These are phyloP conservation scores for Lepus timidus DNA, from an alignment of 2,113 vertebrate species.

Conservation along the genomic window DNA sequence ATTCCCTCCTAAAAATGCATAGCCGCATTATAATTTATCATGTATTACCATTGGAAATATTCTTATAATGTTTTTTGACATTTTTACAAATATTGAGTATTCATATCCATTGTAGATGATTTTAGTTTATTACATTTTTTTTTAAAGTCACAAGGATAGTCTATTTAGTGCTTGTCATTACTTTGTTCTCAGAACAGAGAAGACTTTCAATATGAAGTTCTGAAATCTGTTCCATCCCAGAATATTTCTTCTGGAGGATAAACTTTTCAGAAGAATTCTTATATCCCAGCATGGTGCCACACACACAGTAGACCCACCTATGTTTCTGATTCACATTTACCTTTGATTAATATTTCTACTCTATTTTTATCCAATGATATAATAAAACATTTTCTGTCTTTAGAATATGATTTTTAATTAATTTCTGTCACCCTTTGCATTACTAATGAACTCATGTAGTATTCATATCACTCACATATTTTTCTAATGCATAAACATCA, in stretches of 20 bases:
- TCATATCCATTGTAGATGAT: not conserved
- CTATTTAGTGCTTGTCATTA: not conserved
- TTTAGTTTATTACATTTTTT: not conserved
- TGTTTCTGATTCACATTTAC: not conserved
- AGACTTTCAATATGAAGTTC: not conserved
- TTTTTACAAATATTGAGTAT: not conserved
- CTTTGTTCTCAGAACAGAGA: not conserved
- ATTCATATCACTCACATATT: not conserved
- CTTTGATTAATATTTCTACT: not conserved
- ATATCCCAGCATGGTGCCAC: not conserved
- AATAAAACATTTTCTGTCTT: not conserved
- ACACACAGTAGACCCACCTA: not conserved
- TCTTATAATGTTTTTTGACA: not conserved
- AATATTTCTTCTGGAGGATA: not conserved
- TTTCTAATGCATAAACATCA: too few relatives aligned
- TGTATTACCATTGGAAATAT: not conserved
- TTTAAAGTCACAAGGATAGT: not conserved
- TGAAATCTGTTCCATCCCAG: not conserved
- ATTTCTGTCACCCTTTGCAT: not conserved
- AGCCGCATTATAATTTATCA: not conserved
- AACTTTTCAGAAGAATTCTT: not conserved
- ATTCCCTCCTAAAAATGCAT: not conserved
- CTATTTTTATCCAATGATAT: not conserved
- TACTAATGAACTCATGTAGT: not conserved
- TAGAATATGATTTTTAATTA: not conserved